phyloP scores from a whole-genome alignment of 2,888 invertebrate species.

The Nemotelus nigrinus region DNA sequence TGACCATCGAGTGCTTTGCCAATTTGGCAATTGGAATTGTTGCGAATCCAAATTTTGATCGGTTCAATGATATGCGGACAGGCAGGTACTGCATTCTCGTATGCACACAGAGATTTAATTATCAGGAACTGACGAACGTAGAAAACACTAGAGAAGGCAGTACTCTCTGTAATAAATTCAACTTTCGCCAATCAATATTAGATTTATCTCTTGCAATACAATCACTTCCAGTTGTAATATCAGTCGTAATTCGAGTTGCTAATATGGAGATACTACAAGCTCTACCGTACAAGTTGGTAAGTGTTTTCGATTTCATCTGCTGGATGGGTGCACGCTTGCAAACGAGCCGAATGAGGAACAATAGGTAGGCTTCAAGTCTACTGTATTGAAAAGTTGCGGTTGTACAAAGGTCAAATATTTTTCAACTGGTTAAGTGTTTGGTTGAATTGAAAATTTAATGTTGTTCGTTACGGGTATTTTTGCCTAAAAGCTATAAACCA shows the following conservation, averaged over 20 bases:
- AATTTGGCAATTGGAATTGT: neutral
- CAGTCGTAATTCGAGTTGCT: constrained; percentile 17
- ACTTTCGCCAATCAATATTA: constrained; percentile 41
- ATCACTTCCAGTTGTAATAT: constrained; percentile 34
- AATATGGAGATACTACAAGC: neutral
- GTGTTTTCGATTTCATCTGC: too few relatives aligned
- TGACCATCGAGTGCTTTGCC: neutral
- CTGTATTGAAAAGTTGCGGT: too few relatives aligned
- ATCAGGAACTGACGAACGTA: constrained; percentile 9
- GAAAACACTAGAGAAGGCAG: constrained; percentile 6
- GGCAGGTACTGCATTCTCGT: neutral
- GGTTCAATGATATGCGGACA: constrained; percentile 3
- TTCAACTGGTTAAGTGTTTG: too few relatives aligned
- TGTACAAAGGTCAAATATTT: too few relatives aligned
- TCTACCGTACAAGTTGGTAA: too few relatives aligned
- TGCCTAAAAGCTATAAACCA: too few relatives aligned
- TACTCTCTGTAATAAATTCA: constrained; percentile 27
- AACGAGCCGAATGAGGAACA: too few relatives aligned
- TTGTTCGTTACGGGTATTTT: too few relatives aligned
- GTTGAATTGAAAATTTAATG: too few relatives aligned
- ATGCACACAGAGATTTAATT: neutral
- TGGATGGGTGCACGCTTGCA: too few relatives aligned
- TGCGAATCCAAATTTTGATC: constrained; percentile 2
- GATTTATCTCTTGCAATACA: constrained; percentile 26
- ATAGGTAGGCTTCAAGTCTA: too few relatives aligned